A percentile compares a stretch with the other conserved stretches of the same genome.
Evolutionary conservation across 2,797 vertebrate genomes (phyloP).

Genomic region (Eidolon dupreanum): DNA sequence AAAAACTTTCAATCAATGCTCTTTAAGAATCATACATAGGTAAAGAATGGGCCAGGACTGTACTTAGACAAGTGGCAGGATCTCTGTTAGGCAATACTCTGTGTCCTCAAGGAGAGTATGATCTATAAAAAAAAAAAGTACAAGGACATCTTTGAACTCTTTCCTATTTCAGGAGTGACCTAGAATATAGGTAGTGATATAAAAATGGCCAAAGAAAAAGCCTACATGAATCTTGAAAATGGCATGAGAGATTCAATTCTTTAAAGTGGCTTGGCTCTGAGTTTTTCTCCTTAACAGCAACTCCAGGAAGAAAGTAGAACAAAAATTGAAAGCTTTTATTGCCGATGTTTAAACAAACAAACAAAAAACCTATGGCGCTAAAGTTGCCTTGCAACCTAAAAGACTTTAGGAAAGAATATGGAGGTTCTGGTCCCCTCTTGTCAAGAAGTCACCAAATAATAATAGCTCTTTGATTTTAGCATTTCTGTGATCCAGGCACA

Average conservation of each 20-base stretch:
- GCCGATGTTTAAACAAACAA: neutral
- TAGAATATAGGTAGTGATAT: neutral
- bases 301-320: slow-evolving; percentile 27
- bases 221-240: neutral
- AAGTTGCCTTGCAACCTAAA: neutral
- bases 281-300: slow-evolving; percentile 11
- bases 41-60: neutral
- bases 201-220: neutral
- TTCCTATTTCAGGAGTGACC: neutral
- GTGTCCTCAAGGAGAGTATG: neutral
- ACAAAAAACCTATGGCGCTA: neutral
- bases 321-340: neutral
- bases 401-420: neutral
- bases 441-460: slow-evolving; percentile 20
- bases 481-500: neutral
- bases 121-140: neutral
- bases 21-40: neutral
- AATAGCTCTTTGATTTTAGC: neutral
- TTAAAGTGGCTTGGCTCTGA: neutral
- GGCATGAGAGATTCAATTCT: neutral
- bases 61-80: neutral
- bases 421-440: neutral
- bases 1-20: neutral
- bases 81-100: neutral
- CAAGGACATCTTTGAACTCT: neutral